Evolutionary conservation across 1,140 invertebrate genomes (phyloP).

Genomic region (Ephestia elutella): DNA sequence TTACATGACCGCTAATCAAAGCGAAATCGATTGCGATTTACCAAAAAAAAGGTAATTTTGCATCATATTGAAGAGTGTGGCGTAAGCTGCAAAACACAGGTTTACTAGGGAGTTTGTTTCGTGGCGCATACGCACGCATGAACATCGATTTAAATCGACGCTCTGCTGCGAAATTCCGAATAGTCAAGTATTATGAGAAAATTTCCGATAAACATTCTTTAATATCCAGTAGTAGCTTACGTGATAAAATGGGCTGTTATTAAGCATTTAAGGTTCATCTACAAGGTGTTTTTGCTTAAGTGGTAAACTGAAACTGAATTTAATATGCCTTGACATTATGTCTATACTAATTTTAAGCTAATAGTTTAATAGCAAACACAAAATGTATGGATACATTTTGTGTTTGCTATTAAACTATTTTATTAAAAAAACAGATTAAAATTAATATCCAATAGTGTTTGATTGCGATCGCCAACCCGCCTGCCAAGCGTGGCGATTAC

Average conservation of each 20-base stretch:
- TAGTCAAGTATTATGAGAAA: neutral
- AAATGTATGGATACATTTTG: too few relatives aligned
- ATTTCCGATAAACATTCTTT: constrained; percentile 2
- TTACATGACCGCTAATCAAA: constrained; percentile 12
- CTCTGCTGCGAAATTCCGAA: neutral
- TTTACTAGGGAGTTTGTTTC: neutral
- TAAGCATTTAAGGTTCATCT: constrained; percentile 3
- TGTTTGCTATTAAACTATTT: too few relatives aligned
- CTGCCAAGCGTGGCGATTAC: too few relatives aligned
- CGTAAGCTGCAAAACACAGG: neutral
- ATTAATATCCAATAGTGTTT: too few relatives aligned
- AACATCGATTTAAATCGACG: neutral
- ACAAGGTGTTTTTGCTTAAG: neutral
- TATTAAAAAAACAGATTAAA: too few relatives aligned
- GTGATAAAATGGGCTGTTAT: neutral
- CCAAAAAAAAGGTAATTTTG: neutral
- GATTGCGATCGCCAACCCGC: too few relatives aligned
- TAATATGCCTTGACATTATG: neutral
- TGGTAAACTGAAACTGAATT: constrained; percentile 1
- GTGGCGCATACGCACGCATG: neutral
- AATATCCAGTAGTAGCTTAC: constrained; percentile 2
- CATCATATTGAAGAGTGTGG: neutral
- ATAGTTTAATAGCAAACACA: too few relatives aligned
- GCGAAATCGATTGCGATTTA: too few relatives aligned
- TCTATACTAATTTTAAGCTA: too few relatives aligned